These are phyloP conservation scores for Standfussiana lucernea DNA, from an alignment of 2,888 invertebrate species.

Conservation along the genomic window DNA sequence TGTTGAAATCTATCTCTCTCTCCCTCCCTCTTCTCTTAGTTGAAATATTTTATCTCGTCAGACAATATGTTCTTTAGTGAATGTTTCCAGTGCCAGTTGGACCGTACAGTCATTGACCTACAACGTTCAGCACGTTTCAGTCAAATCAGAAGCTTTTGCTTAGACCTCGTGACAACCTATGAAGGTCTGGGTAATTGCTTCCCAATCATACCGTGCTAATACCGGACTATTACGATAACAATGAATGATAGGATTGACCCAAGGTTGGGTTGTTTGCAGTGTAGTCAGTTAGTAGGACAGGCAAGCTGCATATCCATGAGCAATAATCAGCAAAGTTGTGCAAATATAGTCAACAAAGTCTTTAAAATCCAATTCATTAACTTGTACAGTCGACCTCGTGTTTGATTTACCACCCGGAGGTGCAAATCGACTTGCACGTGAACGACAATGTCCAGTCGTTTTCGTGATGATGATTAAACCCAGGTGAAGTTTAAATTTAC, in stretches of 20 bases:
- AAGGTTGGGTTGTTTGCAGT: neutral
- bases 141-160: slow-evolving; percentile 1
- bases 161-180: neutral
- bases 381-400: neutral
- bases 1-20: neutral
- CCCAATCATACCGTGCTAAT: neutral
- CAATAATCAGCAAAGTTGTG: slow-evolving; percentile 11
- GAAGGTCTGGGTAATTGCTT: slow-evolving; percentile 20
- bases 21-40: neutral
- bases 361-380: neutral
- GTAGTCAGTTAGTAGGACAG: neutral
- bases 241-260: neutral
- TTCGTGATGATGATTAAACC: neutral
- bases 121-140: slow-evolving; percentile 11
- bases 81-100: neutral
- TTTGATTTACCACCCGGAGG: neutral
- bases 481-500: neutral
- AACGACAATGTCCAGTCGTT: neutral
- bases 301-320: neutral
- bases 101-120: neutral
- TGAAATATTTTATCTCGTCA: neutral
- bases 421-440: neutral
- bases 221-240: slow-evolving; percentile 1
- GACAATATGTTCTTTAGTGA: neutral
- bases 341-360: neutral